These are phyloP conservation scores for Phasianus colchicus DNA, from an alignment of 2,113 vertebrate species.

Conservation along the genomic window DNA sequence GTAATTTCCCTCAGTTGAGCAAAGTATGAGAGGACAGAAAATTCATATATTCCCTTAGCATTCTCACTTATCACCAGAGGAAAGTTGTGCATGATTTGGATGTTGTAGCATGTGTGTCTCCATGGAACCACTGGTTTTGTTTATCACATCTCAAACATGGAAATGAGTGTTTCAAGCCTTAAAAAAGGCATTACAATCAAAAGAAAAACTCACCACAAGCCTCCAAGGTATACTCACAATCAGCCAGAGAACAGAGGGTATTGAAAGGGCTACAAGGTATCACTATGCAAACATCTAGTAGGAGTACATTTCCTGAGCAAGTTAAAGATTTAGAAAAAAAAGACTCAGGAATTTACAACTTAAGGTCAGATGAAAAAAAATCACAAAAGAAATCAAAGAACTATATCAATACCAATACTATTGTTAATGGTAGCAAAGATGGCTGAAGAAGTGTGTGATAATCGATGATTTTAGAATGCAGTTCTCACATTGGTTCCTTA, in stretches of 20 bases:
- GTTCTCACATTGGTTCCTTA: background rate
- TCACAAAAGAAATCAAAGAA: background rate
- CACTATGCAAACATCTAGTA: background rate
- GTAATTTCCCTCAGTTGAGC: background rate
- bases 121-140: background rate
- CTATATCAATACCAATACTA: background rate
- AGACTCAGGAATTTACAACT: background rate
- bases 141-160: background rate
- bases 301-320: background rate
- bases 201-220: fast-evolving
- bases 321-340: background rate
- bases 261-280: constrained; percentile 20
- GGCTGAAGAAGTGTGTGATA: background rate
- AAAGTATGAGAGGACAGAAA: background rate
- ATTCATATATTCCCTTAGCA: background rate
- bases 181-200: background rate
- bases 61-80: background rate
- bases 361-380: background rate
- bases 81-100: background rate
- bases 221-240: background rate
- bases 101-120: background rate
- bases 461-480: background rate
- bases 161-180: background rate
- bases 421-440: background rate
- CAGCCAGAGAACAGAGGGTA: background rate